These are phyloP conservation scores for Myotis findleyi DNA, from an alignment of 2,797 vertebrate species.

Conservation along the genomic window DNA sequence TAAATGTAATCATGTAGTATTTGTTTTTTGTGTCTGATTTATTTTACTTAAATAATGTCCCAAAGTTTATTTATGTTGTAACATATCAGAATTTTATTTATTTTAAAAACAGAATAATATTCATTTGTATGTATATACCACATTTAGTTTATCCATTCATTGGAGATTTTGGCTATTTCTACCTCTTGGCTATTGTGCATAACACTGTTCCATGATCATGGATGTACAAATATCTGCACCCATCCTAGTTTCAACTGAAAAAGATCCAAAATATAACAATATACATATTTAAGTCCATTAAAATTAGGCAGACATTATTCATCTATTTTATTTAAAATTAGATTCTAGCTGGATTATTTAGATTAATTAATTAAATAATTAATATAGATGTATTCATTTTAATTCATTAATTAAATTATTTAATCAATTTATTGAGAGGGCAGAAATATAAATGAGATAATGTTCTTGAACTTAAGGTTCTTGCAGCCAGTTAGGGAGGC, in stretches of 20 bases:
- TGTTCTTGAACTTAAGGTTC: not conserved
- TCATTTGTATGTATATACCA: not conserved
- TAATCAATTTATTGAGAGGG: not conserved
- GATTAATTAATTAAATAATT: not conserved
- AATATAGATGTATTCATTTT: not conserved
- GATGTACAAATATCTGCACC: not conserved
- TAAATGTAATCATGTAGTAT: not conserved
- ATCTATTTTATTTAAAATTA: not conserved
- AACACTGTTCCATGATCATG: not conserved
- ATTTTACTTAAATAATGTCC: not conserved
- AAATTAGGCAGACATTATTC: not conserved
- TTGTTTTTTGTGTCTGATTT: not conserved
- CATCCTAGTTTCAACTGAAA: not conserved
- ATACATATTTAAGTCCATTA: not conserved
- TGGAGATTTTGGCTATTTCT: not conserved
- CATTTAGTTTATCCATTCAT: not conserved
- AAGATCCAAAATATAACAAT: not conserved
- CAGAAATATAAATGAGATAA: not conserved
- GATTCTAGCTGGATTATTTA: not conserved
- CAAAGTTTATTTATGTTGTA: not conserved
- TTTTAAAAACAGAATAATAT: not conserved
- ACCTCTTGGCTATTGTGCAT: not conserved
- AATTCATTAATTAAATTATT: conserved; percentile 8
- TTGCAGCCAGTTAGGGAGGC: not conserved
- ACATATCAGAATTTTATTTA: not conserved